Evolutionary conservation across 30 jellyfish, hydroid and myxozoan genomes (phyloP), one percentile per base, ranked within the genome.

Genomic region (Rhopilema esculentum): DNA sequence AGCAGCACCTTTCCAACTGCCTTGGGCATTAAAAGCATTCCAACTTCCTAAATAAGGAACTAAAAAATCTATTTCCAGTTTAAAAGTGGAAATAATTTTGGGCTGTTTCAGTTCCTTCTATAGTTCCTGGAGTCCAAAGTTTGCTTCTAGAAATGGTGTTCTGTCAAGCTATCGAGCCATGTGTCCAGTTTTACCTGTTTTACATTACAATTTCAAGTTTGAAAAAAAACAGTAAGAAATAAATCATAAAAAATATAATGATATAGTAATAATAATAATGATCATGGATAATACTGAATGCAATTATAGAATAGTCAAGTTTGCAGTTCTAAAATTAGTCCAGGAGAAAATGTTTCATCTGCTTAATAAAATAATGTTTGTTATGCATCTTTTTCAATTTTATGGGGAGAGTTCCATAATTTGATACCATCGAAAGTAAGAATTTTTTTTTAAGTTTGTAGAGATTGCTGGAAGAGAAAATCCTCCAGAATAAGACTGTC

Each of bases 321-420:
- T 24, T 16, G 24, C 32, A 67, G 49, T 26, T 67, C 8, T 29
- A 25, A 31, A 71, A 25, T 53, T 71, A 25, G 82, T 71, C 29
- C 82, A 19, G 1, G 19, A 29, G 66, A 71, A 71, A 71, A 31
- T 71, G 16, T 25, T 71, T 71, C 82, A 26, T 24, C 49, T 64
- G 74, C 74, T 64, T 64, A 12, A n/a, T 29, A 12, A 64, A 64
- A n/a, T 64, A 57, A 26, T 68, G 79, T 26, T 20, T 68, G 52
- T 26, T 26, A 26, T 68, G 52, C 79, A 68, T 22, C 79, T 76
- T 57, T 78, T 78, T 62, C 69, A 51, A 25, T 21, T 80, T 24
- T 28, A 49, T n/a, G 89, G 25, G 32, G 89, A 32, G 89, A 80
- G 53, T 80, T 80, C 80, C 89, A 62, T 8, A 80, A 65, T 49